Evolutionary conservation across 1,140 invertebrate genomes (phyloP).

Genomic region (Zaprionus ornatus): DNA sequence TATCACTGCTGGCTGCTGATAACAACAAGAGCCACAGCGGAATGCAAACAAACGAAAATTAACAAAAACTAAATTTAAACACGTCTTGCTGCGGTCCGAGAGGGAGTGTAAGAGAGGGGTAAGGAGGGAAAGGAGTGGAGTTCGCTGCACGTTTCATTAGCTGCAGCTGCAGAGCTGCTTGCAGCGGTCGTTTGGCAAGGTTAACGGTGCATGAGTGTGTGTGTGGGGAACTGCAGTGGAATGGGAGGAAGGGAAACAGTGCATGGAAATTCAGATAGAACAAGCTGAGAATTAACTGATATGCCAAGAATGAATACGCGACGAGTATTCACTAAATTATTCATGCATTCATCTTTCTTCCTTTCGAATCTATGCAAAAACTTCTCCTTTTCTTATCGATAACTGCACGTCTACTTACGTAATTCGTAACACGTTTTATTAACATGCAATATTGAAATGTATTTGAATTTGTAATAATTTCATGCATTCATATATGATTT

Average conservation of each 20-base stretch:
- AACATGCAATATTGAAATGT: no score
- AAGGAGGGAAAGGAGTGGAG: not conserved
- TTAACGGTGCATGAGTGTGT: conserved; percentile 31
- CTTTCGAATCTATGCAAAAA: no score
- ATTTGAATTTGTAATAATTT: no score
- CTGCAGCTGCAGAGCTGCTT: conserved; percentile 46
- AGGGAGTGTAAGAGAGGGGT: not conserved
- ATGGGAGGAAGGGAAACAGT: not conserved
- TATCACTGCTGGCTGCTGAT: conserved; percentile 66
- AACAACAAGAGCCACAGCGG: conserved; percentile 28
- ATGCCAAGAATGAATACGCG: not conserved
- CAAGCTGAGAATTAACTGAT: not conserved
- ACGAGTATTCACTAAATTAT: no score
- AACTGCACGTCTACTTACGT: no score
- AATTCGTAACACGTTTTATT: no score
- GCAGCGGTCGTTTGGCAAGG: conserved; percentile 54
- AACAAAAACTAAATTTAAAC: conserved; percentile 79
- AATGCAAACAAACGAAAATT: conserved; percentile 70
- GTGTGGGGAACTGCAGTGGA: conserved; percentile 15
- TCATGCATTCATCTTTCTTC: no score
- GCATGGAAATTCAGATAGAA: not conserved
- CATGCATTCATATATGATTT: not conserved
- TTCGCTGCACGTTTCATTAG: conserved; percentile 37
- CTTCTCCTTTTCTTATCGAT: no score
- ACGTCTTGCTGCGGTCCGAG: conserved; percentile 68